Base-by-base conservation (phyloP, 2,888 invertebrate genomes). In the Netelia melanura region DNA sequence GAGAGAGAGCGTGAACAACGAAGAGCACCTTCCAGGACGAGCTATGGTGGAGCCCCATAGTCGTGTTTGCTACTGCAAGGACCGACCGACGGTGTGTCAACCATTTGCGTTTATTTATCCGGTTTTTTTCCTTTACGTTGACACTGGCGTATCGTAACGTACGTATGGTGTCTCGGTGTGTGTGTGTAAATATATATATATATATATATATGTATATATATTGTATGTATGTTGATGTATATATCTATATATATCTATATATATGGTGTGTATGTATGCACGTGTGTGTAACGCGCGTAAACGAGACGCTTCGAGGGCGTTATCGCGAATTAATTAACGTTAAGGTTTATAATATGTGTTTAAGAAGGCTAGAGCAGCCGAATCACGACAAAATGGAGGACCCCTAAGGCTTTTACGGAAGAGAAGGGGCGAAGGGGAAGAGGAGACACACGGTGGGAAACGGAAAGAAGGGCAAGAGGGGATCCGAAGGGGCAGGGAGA, bases 311-410 rank as follows among this genome's bases (percentile, higher is more conserved):
- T 58, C 21, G 58, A n/a, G 21, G 17, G 48, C 25, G 25, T 48
- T 54, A 75, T 70, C 62, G 80, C 75, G 61, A 76, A 70, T 58
- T 64, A 58, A 76, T 72, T 71, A 64, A 65, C 70, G 58, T 17
- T 21, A 17, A 72, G 21, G 25, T 61, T n/a, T 30, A n/a, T 70
- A 58, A 62, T 90, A 89, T 91, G 89, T 90, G 90, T 90, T 90
- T 90, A 90, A 90, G 89, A 90, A 90, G 89, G 91, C 88, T 91
- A 91, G 91, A 91, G 90, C 91, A 48, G 48, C 48, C 48, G 91
- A 93, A 92, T 92, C 92, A 92, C 92, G 92, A 93, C 93, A 93
- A 93, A 92, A 93, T 91, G 91, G 91, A 87, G 89, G 90, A 88
- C 86, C 87, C 86, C 84, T 58, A 58, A 86, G 87, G 71, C 83